phyloP scores from a whole-genome alignment of 2,888 invertebrate species.

The Spicauda simplicius region DNA sequence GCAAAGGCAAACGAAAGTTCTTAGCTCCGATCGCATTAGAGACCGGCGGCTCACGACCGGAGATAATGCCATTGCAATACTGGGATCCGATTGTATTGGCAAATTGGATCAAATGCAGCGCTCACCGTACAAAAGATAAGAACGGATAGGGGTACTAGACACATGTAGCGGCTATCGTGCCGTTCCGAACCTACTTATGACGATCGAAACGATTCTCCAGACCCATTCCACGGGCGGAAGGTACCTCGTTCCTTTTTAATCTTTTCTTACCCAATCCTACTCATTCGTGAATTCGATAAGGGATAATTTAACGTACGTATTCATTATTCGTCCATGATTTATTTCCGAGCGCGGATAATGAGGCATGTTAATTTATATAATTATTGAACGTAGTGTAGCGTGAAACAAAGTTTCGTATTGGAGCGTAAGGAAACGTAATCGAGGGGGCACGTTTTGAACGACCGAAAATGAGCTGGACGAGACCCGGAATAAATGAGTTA shows the following conservation, averaged over 20 bases:
- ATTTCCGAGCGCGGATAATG: conserved; percentile 35
- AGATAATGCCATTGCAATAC: conserved; percentile 84
- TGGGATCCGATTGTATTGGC: conserved; percentile 83
- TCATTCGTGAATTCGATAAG: conserved; percentile 26
- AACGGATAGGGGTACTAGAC: conserved; percentile 65
- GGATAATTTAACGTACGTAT: conserved; percentile 14
- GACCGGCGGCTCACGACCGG: conserved; percentile 64
- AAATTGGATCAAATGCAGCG: conserved; percentile 85
- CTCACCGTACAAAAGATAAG: conserved; percentile 82
- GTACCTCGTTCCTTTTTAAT: conserved; percentile 28
- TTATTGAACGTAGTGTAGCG: conserved; percentile 39
- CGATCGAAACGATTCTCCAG: conserved; percentile 52
- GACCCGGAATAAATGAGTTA: conserved; percentile 41
- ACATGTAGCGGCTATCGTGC: conserved; percentile 69
- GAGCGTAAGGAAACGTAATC: conserved; percentile 41
- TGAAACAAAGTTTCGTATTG: conserved; percentile 42
- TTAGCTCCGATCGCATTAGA: conserved; percentile 73
- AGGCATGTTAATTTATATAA: conserved; percentile 38
- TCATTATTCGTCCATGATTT: conserved; percentile 29
- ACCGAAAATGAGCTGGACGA: conserved; percentile 40
- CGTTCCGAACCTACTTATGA: conserved; percentile 52
- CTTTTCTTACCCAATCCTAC: conserved; percentile 15
- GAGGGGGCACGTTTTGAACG: conserved; percentile 40
- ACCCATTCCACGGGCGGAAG: conserved; percentile 16
- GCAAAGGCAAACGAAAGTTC: conserved; percentile 62